Evolutionary conservation across 2,797 vertebrate species (phyloP), one percentile per base, ranked within the genome.

Genomic region (Crenuchus spilurus): DNA sequence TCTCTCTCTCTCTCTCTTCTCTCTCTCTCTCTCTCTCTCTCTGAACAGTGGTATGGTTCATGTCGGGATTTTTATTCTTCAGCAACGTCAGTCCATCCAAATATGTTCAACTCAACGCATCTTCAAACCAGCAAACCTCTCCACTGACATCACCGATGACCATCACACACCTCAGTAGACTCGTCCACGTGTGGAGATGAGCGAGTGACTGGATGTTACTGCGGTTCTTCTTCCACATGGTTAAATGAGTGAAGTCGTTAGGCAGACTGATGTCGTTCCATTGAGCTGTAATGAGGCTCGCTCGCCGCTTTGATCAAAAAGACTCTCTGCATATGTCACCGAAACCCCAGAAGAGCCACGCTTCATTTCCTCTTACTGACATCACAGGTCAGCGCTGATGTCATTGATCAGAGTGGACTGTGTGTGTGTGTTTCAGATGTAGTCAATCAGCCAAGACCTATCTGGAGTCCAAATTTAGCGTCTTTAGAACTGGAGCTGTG

Each of bases 311-410:
- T 65, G 18, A 51, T 60, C 61, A 77, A 58, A 70, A 57, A 58
- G 68, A 65, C 31, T 24, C 41, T 51, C 31, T 76, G 33, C 22
- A 57, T 46, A 63, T 76, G 54, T 28, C 54, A 9, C 4, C 18
- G 24, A 24, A 24, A 76, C 41, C 31, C 16, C 3, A 48, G 63
- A 41, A 58, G 13, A 9, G 39, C 8, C 26, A 22, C 18, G 41
- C 51, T 71, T 71, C 1, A 65, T 65, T 71, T 71, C 61, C 60
- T 58, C 13, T 65, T 44, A 66, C 24, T 65, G 61, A 76, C 41
- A 58, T 31, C 35, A 33, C 31, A 30, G 42, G 18, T 26, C 26
- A 51, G 3, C 6, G 6, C 58, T 58, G 24, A 42, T 18, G 8
- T 62, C 39, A 14, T 2, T 20, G 49, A n/a, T 26, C 2, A 44